Conservation (phyloP, 2,113 vertebrate species). For the Semnopithecus entellus region DNA sequence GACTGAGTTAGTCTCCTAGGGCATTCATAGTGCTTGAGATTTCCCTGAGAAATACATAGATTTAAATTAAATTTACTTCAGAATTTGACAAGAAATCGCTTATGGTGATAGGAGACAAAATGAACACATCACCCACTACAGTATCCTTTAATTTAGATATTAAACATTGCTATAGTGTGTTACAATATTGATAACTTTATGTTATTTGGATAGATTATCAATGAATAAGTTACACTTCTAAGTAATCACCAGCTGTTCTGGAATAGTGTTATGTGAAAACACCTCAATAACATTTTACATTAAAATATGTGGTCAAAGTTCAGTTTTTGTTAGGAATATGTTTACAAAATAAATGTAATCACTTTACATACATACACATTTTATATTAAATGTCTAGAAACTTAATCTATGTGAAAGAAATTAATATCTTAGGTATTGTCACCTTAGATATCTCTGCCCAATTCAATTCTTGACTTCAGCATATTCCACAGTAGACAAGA, state of each 20-base stretch:
- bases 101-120: not conserved
- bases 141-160: not conserved
- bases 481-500: not conserved
- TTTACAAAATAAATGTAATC: not conserved
- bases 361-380: not conserved
- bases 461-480: not conserved
- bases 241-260: not conserved
- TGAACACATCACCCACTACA: accelerated
- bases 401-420: not conserved
- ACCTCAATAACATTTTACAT: not conserved
- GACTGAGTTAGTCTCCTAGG: not conserved
- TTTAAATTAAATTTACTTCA: not conserved
- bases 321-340: not conserved
- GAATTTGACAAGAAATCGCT: not conserved
- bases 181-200: not conserved
- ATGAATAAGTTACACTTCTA: not conserved
- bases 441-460: not conserved
- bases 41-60: not conserved
- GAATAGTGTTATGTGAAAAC: not conserved
- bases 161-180: not conserved
- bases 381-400: not conserved
- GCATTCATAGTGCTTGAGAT: not conserved
- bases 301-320: not conserved
- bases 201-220: not conserved
- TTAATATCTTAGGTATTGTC: not conserved